phyloP scores from a whole-genome alignment of 2,888 invertebrate species.

The Lucinisca nassula region DNA sequence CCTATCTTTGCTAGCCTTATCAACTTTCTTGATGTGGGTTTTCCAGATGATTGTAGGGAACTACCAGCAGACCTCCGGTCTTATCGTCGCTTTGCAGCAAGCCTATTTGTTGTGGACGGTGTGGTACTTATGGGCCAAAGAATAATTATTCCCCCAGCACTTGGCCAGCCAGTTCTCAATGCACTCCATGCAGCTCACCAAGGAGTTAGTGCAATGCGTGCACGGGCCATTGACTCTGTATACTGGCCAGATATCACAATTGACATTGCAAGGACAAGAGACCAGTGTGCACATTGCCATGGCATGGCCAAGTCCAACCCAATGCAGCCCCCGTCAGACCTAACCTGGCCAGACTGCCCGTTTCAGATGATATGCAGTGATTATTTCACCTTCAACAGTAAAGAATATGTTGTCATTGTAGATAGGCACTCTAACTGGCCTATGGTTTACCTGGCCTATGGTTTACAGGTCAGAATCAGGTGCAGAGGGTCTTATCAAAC shows the following conservation, averaged over 20 bases:
- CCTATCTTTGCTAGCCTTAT: too few species aligned
- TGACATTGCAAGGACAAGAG: too few species aligned
- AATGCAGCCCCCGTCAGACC: slow-evolving; percentile 15
- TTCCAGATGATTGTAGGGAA: slow-evolving; percentile 33
- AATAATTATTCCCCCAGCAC: slow-evolving; percentile 12
- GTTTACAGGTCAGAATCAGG: slow-evolving; percentile 52
- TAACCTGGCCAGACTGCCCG: slow-evolving; percentile 42
- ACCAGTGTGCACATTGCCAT: slow-evolving; percentile 32
- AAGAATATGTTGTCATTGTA: slow-evolving; percentile 59
- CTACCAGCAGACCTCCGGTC: slow-evolving; percentile 15
- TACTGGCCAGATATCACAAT: too few species aligned
- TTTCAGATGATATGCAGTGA: too few species aligned
- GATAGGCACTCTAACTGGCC: slow-evolving; percentile 50
- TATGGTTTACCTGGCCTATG: slow-evolving; percentile 62
- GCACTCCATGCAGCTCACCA: too few species aligned
- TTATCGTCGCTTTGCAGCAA: too few species aligned
- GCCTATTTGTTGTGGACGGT: too few species aligned
- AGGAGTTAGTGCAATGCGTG: too few species aligned
- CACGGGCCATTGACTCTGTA: too few species aligned
- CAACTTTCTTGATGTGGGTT: slow-evolving; percentile 28
- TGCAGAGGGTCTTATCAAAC: slow-evolving; percentile 54
- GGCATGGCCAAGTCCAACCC: slow-evolving; percentile 27
- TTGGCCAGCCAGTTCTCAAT: neutral
- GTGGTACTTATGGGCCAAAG: too few species aligned
- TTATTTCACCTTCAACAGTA: slow-evolving; percentile 50